Percentiles rank a stretch among this genome's conserved stretches.
phyloP scores from a whole-genome alignment of 1,140 invertebrate genomes.

The Paracyclopina nana region DNA sequence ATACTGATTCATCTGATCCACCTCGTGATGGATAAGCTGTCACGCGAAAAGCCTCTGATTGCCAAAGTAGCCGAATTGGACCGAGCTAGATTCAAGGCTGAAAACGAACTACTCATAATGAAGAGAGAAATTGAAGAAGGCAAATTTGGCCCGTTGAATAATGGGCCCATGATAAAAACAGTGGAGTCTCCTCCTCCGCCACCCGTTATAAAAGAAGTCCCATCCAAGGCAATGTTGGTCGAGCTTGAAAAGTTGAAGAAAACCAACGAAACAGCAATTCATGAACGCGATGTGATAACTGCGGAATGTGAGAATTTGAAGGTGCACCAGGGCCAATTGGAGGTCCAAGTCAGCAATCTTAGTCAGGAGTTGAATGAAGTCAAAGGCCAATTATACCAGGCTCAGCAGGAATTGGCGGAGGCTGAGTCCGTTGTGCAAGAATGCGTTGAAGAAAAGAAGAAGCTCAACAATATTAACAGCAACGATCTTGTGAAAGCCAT shows the following conservation, averaged over 20 bases:
- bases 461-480: neutral
- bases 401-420: slow-evolving; percentile 7
- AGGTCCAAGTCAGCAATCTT: neutral
- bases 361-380: neutral
- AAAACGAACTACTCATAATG: too few relatives aligned
- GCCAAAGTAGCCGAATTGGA: neutral
- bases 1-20: neutral
- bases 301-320: too few relatives aligned
- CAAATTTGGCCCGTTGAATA: too few relatives aligned
- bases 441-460: slow-evolving; percentile 13
- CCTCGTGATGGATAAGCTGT: neutral
- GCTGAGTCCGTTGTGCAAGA: slow-evolving; percentile 8
- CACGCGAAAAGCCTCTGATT: neutral
- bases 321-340: neutral
- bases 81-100: too few relatives aligned
- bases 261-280: too few relatives aligned
- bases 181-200: too few relatives aligned
- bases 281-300: too few relatives aligned
- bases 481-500: slow-evolving; percentile 1
- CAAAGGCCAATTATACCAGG: slow-evolving; percentile 1
- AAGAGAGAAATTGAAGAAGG: too few relatives aligned
- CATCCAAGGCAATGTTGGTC: too few relatives aligned
- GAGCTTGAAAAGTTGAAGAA: too few relatives aligned
- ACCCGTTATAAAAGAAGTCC: too few relatives aligned
- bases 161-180: too few relatives aligned